Evolutionary conservation across 2,113 vertebrate genomes (phyloP).

Genomic region (Gymnocephalus cernua): DNA sequence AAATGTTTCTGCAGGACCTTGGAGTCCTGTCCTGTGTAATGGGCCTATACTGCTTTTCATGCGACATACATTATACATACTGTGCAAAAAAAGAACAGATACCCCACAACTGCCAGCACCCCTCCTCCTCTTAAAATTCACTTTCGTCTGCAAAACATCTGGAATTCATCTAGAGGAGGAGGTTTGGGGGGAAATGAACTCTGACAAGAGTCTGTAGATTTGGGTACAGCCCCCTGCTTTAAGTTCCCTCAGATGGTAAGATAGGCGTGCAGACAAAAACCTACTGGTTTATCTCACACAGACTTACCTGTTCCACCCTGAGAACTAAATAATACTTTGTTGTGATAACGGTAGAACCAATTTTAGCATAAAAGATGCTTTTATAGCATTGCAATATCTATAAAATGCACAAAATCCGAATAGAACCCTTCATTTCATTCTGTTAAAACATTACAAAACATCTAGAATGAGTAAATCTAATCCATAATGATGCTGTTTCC

Average conservation of each 20-base stretch:
- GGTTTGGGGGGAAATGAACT: constrained; percentile 78
- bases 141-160: constrained; percentile 88
- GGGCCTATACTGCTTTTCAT: constrained; percentile 32
- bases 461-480: neutral
- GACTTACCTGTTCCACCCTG: constrained; percentile 49
- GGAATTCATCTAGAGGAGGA: constrained; percentile 86
- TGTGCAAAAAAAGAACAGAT: constrained; percentile 41
- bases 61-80: constrained; percentile 61
- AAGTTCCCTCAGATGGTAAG: constrained; percentile 80
- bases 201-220: constrained; percentile 77
- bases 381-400: constrained; percentile 12
- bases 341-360: constrained; percentile 5
- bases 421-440: neutral
- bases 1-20: constrained; percentile 38
- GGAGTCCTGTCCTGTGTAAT: constrained; percentile 45
- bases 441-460: neutral
- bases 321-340: constrained; percentile 45
- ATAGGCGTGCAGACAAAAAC: constrained; percentile 85
- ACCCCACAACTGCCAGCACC: constrained; percentile 41
- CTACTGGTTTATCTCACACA: constrained; percentile 70
- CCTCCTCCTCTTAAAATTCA: constrained; percentile 72
- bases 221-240: constrained; percentile 80
- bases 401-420: neutral
- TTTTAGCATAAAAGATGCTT: constrained; percentile 3
- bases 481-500: constrained; percentile 3